These are phyloP conservation scores for Autographa gamma DNA, from an alignment of 2,888 invertebrate genomes.

Conservation along the genomic window DNA sequence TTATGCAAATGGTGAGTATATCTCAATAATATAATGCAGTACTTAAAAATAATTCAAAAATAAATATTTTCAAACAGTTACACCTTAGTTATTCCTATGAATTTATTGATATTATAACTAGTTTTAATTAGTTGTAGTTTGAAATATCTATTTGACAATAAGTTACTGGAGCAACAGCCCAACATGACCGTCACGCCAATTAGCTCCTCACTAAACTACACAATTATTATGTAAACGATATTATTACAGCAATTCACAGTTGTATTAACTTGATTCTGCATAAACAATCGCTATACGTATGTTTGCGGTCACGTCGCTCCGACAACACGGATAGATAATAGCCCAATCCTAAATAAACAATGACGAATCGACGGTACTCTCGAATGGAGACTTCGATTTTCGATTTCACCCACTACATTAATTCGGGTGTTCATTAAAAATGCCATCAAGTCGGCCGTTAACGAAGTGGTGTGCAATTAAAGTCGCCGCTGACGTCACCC, in stretches of 20 bases:
- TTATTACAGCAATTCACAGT: constrained; percentile 14
- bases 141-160: background rate
- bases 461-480: constrained; percentile 89
- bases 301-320: constrained; percentile 56
- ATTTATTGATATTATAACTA: no score
- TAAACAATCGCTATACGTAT: constrained; percentile 26
- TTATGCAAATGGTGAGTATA: background rate
- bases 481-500: constrained; percentile 87
- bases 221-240: constrained; percentile 24
- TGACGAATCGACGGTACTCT: constrained; percentile 67
- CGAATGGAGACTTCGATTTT: constrained; percentile 80
- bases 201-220: background rate
- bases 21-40: background rate
- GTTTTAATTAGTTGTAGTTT: no score
- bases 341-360: constrained; percentile 84
- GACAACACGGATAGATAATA: constrained; percentile 67
- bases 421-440: constrained; percentile 89
- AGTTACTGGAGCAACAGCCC: background rate
- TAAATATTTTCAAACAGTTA: no score
- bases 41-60: background rate
- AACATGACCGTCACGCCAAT: background rate
- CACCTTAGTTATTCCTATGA: no score
- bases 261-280: constrained; percentile 26
- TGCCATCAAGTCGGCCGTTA: constrained; percentile 88
- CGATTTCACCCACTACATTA: constrained; percentile 88